Base-by-base conservation (phyloP, 2,113 vertebrate species). In the Macrotis lagotis region DNA sequence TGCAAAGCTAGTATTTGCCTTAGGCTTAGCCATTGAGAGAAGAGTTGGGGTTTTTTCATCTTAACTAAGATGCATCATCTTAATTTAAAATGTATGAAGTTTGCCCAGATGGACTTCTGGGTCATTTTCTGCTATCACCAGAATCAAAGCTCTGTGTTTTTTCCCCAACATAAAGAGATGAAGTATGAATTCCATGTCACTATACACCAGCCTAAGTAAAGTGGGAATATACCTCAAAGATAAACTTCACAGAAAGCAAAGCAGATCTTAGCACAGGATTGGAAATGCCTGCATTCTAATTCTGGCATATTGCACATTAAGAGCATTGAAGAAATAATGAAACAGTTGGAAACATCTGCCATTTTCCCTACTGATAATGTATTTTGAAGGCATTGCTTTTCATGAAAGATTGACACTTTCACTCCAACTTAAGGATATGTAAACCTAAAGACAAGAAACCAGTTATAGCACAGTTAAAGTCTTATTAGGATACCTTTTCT, bases 1-100 rank as follows among this genome's bases (percentile, higher is more conserved):
- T 93, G 3, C 88, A 91, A 37, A 50, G 48, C 50, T 96, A 90
- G 44, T 31, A 74, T 22, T 37, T 96, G 90, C 93, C n/a, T 97
- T 50, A 12, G 51, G 91, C 88, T 94, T 95, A 94, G 31, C 44
- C 51, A 44, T 52, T 94, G 50, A 50, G 51, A 95, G 91, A 95
- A 95, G 24, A 91, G 3, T 94, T 94, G 94, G 93, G 28, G 49
- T 52, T 95, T 89, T 92, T 52, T 92, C 90, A 44, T 94, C 47
- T 96, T 88, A 93, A 94, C 93, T 97, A 83, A 28, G n/a, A 97
- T 12, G 48, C 44, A 91, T 92, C 8, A 89, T 92, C 94, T 92
- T 96, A 89, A 95, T 97, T 95, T 96, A 96, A 96, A 98, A 96
- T 95, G 90, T 44, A 90, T 96, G 50, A 93, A 48, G 48, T 96